Percentiles rank a stretch among this genome's conserved stretches.
phyloP scores from a whole-genome alignment of 1,140 invertebrate species.

The Papilio aristodemus region DNA sequence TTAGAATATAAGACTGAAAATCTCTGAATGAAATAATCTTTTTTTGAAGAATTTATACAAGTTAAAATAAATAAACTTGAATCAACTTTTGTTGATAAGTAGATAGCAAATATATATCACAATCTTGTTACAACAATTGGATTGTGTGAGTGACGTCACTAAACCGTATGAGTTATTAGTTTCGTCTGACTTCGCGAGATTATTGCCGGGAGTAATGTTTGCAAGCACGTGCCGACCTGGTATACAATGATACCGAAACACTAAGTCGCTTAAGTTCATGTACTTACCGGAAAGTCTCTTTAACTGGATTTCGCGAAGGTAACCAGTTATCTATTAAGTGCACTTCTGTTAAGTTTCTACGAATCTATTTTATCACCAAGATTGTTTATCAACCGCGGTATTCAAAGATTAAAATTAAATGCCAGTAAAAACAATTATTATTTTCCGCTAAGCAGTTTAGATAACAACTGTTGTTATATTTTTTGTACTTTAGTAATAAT shows the following conservation, averaged over 20 bases:
- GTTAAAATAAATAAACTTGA: no score
- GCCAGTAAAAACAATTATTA: no score
- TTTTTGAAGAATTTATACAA: no score
- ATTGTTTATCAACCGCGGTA: no score
- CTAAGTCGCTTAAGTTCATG: slow-evolving; percentile 3
- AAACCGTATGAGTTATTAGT: slow-evolving; percentile 25
- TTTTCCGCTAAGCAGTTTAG: no score
- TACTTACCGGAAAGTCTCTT: background rate
- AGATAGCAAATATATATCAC: background rate
- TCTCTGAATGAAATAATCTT: no score
- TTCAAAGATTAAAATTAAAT: no score
- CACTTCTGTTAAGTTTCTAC: background rate
- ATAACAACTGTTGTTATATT: no score
- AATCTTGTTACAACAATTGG: background rate
- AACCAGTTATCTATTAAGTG: slow-evolving; percentile 1
- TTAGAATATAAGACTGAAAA: no score
- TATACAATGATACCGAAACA: slow-evolving; percentile 16
- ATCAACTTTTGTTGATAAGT: no score
- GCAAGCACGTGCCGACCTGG: slow-evolving; percentile 10
- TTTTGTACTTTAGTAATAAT: no score
- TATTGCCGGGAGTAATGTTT: slow-evolving; percentile 27
- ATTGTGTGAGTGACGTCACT: slow-evolving; percentile 17
- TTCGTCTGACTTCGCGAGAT: slow-evolving; percentile 29
- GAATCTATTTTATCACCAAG: no score
- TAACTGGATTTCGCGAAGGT: background rate